phyloP scores from a whole-genome alignment of 2,888 invertebrate genomes.

The Leucania comma region DNA sequence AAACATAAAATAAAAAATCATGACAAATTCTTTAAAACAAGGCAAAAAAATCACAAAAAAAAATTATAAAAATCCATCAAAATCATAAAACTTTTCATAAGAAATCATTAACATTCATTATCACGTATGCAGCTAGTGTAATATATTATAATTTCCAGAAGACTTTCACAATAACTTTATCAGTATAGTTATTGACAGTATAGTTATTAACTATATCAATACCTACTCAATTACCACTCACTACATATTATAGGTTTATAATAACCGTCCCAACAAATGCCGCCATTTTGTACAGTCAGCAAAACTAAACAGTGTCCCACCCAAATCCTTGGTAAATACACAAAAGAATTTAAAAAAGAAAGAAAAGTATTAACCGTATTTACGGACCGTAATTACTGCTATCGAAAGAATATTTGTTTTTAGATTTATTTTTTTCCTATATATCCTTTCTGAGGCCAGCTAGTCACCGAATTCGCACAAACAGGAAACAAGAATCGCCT shows the following conservation, averaged over 20 bases:
- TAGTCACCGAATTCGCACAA: conserved; percentile 58
- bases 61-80: no score
- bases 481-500: conserved; percentile 68
- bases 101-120: no score
- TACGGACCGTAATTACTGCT: conserved; percentile 79
- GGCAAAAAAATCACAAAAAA: no score
- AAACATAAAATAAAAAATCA: no score
- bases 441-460: conserved; percentile 71
- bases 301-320: conserved; percentile 25
- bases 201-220: no score
- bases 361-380: conserved; percentile 46
- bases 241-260: neutral
- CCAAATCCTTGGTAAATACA: conserved; percentile 26
- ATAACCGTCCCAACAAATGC: neutral
- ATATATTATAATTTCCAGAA: no score
- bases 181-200: no score
- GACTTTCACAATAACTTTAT: no score
- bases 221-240: no score
- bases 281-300: conserved; percentile 13
- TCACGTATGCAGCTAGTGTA: no score
- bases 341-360: conserved; percentile 60
- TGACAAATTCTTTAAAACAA: no score
- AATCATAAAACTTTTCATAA: no score
- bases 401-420: conserved; percentile 76
- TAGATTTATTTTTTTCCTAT: conserved; percentile 84